Conservation (phyloP, 2,113 vertebrate genomes). For the Loxodonta africana region DNA sequence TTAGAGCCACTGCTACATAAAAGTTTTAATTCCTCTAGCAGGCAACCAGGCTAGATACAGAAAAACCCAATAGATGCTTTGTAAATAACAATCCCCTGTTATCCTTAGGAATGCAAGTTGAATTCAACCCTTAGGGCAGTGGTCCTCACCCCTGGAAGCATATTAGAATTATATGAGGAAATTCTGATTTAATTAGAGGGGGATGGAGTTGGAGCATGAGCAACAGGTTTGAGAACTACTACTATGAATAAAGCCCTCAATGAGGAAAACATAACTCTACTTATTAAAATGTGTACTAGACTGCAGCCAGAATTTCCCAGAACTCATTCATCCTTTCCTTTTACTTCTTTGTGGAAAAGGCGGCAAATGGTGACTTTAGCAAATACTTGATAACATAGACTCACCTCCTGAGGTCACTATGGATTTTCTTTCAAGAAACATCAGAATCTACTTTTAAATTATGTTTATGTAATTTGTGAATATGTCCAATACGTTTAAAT, state of each 20-base stretch:
- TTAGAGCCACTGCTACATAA: constrained; percentile 40
- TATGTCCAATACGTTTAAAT: neutral
- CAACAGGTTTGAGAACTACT: neutral
- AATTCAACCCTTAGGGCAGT: neutral
- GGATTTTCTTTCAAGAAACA: constrained; percentile 24
- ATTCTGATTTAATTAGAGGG: neutral
- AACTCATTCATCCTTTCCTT: neutral
- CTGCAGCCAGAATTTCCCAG: neutral
- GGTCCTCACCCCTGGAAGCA: neutral
- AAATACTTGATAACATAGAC: neutral
- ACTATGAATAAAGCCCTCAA: neutral
- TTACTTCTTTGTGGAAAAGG: neutral
- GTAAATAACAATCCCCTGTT: neutral
- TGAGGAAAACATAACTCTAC: neutral
- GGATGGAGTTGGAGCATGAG: neutral
- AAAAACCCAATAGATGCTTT: neutral
- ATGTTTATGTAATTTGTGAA: neutral
- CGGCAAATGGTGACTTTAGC: neutral
- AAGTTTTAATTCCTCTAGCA: constrained; percentile 45
- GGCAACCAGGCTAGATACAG: neutral
- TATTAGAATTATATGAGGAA: neutral
- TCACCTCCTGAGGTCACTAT: constrained; percentile 22
- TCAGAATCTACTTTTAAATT: neutral
- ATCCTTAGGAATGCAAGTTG: neutral
- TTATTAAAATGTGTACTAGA: neutral